Percentiles rank a stretch among this genome's conserved stretches.
These are phyloP conservation scores for Spinus olivaceus DNA, from an alignment of 2,797 vertebrate species.

Conservation along the genomic window DNA sequence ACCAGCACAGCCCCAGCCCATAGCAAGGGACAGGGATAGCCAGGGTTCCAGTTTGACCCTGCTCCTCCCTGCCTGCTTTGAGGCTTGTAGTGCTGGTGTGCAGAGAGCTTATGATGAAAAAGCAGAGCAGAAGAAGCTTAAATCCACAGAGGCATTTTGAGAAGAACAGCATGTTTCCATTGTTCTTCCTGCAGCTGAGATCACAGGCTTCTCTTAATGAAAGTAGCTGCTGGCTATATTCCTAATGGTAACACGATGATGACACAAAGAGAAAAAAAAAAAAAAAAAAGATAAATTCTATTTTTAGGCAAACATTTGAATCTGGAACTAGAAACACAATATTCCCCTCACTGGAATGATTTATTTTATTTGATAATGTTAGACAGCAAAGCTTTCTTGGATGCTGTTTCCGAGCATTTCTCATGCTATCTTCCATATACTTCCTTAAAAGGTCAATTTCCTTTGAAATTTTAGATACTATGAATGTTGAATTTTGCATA, in stretches of 20 bases:
- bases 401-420: neutral
- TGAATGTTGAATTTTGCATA: neutral
- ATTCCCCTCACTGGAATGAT: neutral
- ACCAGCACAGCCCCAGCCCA: neutral
- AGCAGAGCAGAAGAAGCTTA: constrained; percentile 17
- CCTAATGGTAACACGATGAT: constrained; percentile 16
- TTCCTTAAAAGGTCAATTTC: neutral
- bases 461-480: neutral
- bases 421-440: neutral
- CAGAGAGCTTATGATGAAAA: constrained; percentile 31
- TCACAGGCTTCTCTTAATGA: constrained; percentile 28
- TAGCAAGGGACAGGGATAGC: accelerated
- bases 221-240: constrained; percentile 47
- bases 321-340: neutral
- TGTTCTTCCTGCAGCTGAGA: constrained; percentile 46
- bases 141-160: constrained; percentile 36
- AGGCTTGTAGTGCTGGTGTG: neutral
- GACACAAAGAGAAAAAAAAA: neutral
- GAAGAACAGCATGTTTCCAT: constrained; percentile 45
- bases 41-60: neutral
- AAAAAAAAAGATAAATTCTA: neutral
- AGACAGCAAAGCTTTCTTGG: neutral
- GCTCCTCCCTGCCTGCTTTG: neutral
- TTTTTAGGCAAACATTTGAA: constrained; percentile 40
- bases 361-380: neutral